Percentiles rank a stretch among this genome's conserved stretches.
phyloP scores from a whole-genome alignment of 2,888 invertebrate genomes.

The Hybos culiciformis region DNA sequence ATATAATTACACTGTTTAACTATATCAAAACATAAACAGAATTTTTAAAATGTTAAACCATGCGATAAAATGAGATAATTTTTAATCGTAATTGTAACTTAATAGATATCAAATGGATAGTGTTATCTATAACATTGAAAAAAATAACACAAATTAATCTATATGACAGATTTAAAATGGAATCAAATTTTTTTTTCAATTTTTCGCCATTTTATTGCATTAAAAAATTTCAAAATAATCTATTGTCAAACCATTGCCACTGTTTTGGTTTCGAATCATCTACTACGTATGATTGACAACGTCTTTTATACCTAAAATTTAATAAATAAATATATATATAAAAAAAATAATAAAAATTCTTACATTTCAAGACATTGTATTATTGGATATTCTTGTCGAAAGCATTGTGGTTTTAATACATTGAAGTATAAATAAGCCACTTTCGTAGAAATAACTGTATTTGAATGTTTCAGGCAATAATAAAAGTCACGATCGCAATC shows the following conservation, averaged over 20 bases:
- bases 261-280: conserved; percentile 38
- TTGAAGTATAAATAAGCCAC: conserved; percentile 62
- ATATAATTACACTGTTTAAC: no score
- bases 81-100: no score
- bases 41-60: no score
- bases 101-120: no score
- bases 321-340: background rate
- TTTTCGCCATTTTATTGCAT: no score
- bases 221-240: conserved; percentile 39
- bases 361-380: conserved; percentile 18
- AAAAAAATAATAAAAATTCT: background rate
- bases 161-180: no score
- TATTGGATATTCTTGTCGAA: conserved; percentile 44
- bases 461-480: conserved; percentile 46
- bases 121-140: no score
- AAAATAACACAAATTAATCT: no score
- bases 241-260: conserved; percentile 50
- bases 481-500: conserved; percentile 54
- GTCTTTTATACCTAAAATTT: conserved; percentile 18
- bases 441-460: conserved; percentile 41
- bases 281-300: conserved; percentile 42
- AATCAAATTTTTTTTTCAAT: no score
- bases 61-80: no score
- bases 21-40: no score
- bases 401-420: conserved; percentile 57